Evolutionary conservation across 2,113 vertebrate species (phyloP).

Genomic region (Takifugu flavidus): DNA sequence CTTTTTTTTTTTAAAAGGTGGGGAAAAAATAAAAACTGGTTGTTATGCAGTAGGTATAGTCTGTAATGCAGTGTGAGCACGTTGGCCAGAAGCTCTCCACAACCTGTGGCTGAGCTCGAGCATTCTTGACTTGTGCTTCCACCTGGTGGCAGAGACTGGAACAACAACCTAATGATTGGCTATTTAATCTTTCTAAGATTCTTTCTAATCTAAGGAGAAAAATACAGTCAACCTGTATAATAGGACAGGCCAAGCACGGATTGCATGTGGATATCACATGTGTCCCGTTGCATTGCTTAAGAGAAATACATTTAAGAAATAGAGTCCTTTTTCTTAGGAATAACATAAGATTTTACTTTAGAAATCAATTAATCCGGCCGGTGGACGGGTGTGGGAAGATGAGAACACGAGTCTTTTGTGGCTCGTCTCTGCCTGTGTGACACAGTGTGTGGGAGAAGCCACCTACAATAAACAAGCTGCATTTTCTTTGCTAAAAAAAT

Average conservation of each 20-base stretch:
- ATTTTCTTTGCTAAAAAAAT: background rate
- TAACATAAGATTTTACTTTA: background rate
- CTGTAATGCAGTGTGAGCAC: background rate
- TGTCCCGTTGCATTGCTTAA: background rate
- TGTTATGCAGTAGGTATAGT: background rate
- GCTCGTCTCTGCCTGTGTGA: conserved; percentile 36
- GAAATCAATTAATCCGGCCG: conserved; percentile 22
- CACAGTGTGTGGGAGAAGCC: conserved; percentile 43
- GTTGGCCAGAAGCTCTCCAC: conserved; percentile 16
- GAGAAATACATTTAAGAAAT: background rate
- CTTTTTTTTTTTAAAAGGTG: too few relatives aligned
- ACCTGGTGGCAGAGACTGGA: conserved; percentile 50
- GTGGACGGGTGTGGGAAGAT: conserved; percentile 36
- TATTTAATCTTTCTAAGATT: too few relatives aligned
- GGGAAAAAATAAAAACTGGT: conserved; percentile 20
- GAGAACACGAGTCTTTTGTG: conserved; percentile 39
- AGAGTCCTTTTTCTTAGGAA: background rate
- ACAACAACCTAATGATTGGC: conserved; percentile 17
- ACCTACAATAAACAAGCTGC: conserved; percentile 35
- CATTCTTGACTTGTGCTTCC: conserved; percentile 34
- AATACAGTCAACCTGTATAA: too few relatives aligned
- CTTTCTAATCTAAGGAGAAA: too few relatives aligned
- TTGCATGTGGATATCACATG: too few relatives aligned
- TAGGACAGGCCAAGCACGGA: too few relatives aligned
- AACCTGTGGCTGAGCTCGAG: background rate